phyloP scores from a whole-genome alignment of 2,797 vertebrate genomes.

The Astyanax mexicanus region DNA sequence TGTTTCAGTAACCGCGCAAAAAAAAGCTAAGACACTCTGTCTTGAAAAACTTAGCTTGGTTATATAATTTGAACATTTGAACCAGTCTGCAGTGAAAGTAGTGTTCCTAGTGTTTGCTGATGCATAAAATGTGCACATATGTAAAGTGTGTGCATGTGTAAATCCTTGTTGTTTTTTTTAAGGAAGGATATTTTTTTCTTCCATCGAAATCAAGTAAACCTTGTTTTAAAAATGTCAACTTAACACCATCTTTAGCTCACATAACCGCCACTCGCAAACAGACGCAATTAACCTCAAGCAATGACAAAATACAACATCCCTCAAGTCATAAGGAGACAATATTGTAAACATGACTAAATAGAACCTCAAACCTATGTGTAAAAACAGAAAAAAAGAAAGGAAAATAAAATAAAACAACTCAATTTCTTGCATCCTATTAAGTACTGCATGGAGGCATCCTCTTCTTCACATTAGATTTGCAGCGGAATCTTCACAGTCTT shows the following conservation, averaged over 20 bases:
- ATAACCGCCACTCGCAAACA: not conserved
- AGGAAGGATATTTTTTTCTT: not conserved
- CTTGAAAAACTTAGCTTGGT: not conserved
- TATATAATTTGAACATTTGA: not conserved
- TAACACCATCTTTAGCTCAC: not conserved
- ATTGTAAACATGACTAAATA: slow-evolving; percentile 8
- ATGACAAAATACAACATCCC: slow-evolving; percentile 2
- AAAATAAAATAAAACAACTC: not conserved
- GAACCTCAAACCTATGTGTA: not conserved
- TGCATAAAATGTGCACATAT: too few relatives aligned
- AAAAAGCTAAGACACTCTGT: too few relatives aligned
- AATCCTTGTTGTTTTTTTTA: not conserved
- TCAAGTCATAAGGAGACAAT: not conserved
- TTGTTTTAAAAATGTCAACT: not conserved
- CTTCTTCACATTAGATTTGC: slow-evolving; percentile 51
- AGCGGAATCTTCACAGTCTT: slow-evolving; percentile 47
- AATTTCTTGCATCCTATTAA: not conserved
- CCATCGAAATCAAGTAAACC: not conserved
- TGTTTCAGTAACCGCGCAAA: too few relatives aligned
- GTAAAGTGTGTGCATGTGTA: not conserved
- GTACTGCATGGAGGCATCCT: not conserved
- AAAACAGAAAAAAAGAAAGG: not conserved
- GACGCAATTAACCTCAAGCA: not conserved
- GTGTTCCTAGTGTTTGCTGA: not conserved
- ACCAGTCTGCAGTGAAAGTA: not conserved